Evolutionary conservation across 2,888 invertebrate species (phyloP).

Genomic region (Sicus ferrugineus): DNA sequence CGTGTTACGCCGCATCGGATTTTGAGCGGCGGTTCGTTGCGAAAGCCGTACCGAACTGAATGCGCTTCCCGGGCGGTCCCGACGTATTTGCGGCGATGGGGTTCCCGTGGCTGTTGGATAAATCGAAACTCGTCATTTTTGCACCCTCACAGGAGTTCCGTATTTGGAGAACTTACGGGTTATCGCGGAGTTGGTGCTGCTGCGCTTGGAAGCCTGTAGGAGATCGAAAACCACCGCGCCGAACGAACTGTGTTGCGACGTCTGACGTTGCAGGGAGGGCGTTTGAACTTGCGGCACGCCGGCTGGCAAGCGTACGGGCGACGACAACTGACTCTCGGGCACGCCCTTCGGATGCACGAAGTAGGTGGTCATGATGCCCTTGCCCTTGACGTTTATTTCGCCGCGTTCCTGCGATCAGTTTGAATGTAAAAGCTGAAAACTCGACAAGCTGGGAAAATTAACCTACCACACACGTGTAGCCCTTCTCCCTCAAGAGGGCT

Average conservation of each 20-base stretch:
- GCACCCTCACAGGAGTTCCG: neutral
- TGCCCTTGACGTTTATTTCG: constrained; percentile 89
- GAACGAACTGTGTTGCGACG: constrained; percentile 79
- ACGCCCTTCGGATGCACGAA: constrained; percentile 76
- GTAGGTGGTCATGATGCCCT: constrained; percentile 96
- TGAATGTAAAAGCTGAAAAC: neutral
- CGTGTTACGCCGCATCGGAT: constrained; percentile 69
- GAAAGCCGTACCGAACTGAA: constrained; percentile 70
- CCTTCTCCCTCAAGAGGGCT: constrained; percentile 68
- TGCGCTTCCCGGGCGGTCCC: constrained; percentile 64
- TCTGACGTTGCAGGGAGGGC: constrained; percentile 71
- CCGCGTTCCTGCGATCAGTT: constrained; percentile 77
- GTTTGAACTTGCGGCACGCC: constrained; percentile 67
- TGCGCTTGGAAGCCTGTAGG: constrained; percentile 74
- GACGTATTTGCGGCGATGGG: constrained; percentile 63
- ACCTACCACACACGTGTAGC: constrained; percentile 63
- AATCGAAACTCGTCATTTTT: too few species aligned
- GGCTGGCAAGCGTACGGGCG: constrained; percentile 59
- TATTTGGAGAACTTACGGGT: constrained; percentile 56
- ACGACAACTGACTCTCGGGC: constrained; percentile 57
- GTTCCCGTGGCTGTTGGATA: constrained; percentile 59
- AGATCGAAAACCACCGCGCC: constrained; percentile 89
- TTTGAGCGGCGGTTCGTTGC: constrained; percentile 64
- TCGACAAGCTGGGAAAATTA: neutral
- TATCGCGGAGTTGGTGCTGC: constrained; percentile 56